Evolutionary conservation across 2,113 vertebrate genomes (phyloP).

Genomic region (Salminus brasiliensis): DNA sequence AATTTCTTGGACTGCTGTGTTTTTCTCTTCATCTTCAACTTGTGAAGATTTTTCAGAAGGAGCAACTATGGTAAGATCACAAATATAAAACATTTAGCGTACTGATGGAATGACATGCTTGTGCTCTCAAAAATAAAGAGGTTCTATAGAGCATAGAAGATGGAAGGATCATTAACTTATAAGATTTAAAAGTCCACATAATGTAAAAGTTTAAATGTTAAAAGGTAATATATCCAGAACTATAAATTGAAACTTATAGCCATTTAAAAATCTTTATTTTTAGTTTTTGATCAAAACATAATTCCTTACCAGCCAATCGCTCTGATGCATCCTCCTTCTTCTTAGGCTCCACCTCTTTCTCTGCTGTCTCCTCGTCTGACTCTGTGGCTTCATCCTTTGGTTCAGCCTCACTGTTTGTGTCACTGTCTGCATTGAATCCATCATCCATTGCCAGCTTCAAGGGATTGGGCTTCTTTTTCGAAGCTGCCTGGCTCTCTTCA

Average conservation of each 20-base stretch:
- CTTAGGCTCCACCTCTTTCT: conserved; percentile 60
- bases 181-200: too few relatives aligned
- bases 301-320: conserved; percentile 57
- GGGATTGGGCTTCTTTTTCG: conserved; percentile 86
- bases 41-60: conserved; percentile 43
- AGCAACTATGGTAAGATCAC: neutral
- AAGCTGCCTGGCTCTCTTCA: conserved; percentile 78
- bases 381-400: conserved; percentile 79
- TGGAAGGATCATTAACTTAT: too few relatives aligned
- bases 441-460: conserved; percentile 84
- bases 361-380: conserved; percentile 71
- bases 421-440: conserved; percentile 84
- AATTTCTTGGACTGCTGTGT: conserved; percentile 19
- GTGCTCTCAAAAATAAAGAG: neutral
- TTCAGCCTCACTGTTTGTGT: conserved; percentile 83
- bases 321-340: conserved; percentile 56
- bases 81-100: neutral
- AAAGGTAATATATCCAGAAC: too few relatives aligned
- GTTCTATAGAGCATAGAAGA: too few relatives aligned
- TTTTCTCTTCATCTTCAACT: conserved; percentile 42
- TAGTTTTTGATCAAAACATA: too few relatives aligned
- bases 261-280: too few relatives aligned
- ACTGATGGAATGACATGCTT: neutral
- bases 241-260: too few relatives aligned
- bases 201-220: too few relatives aligned